Conservation (phyloP, 2,113 vertebrate species). For the Montifringilla adamsi region DNA sequence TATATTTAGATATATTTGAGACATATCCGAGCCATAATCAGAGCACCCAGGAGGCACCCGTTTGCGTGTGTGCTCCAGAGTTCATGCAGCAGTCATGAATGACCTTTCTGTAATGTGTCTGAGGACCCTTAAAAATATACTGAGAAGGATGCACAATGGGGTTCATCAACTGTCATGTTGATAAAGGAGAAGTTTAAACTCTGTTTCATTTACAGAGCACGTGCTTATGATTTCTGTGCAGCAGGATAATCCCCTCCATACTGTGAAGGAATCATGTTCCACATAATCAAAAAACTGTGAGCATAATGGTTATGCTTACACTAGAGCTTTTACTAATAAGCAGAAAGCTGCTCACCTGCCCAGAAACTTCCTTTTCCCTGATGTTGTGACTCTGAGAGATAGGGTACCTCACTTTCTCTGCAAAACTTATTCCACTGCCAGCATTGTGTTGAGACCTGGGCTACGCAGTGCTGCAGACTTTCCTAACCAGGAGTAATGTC, state of each 20-base stretch:
- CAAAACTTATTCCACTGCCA: background rate
- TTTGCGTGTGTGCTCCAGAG: background rate
- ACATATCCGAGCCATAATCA: fast-evolving
- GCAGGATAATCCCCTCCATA: background rate
- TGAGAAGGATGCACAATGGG: background rate
- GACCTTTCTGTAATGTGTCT: background rate
- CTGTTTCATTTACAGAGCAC: background rate
- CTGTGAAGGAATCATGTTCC: background rate
- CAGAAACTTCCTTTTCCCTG: background rate
- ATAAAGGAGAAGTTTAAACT: background rate
- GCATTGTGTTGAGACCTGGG: background rate
- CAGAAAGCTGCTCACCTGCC: background rate
- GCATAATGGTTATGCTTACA: background rate
- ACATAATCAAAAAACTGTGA: background rate
- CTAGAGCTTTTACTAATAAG: background rate
- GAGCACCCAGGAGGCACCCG: background rate
- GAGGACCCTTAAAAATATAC: background rate
- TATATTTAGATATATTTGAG: background rate
- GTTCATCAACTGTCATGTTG: background rate
- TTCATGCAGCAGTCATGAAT: background rate
- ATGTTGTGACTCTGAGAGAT: background rate
- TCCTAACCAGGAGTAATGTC: background rate
- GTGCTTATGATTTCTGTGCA: background rate
- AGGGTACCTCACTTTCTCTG: background rate
- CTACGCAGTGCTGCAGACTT: background rate